Conservation (phyloP, 2,797 vertebrate genomes). For the Brachyrhaphis roseni region DNA sequence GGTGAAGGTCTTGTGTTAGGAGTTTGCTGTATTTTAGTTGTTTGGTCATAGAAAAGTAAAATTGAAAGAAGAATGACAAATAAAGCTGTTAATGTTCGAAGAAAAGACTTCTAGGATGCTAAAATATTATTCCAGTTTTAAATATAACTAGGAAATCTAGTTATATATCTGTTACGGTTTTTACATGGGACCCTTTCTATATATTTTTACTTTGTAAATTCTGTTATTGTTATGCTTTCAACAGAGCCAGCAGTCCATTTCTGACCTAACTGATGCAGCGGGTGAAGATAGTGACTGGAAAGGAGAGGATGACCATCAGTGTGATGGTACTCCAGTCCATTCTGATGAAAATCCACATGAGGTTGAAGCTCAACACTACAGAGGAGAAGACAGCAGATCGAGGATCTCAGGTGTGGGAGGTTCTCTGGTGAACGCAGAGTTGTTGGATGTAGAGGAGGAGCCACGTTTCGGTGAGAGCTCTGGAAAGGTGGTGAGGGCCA, state of each 20-base stretch:
- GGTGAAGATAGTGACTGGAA: conserved; percentile 9
- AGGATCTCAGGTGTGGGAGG: background rate
- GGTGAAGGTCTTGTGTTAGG: background rate
- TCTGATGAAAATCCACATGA: background rate
- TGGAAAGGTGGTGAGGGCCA: conserved; percentile 54
- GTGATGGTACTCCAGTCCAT: background rate
- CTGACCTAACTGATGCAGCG: background rate
- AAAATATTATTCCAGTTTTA: background rate
- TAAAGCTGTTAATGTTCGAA: background rate
- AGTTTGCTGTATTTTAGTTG: background rate
- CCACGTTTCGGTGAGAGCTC: background rate
- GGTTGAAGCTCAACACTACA: background rate
- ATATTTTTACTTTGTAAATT: background rate
- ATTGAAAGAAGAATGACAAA: background rate
- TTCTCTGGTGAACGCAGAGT: background rate
- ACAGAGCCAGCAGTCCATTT: background rate
- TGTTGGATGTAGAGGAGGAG: background rate
- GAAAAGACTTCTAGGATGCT: background rate
- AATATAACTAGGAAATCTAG: background rate
- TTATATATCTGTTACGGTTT: background rate
- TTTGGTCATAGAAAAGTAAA: background rate
- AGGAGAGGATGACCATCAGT: conserved; percentile 4
- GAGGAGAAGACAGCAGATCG: background rate
- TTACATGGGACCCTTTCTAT: too few species aligned
- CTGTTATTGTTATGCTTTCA: background rate